Conservation (phyloP, 2,797 vertebrate species). For the Otus scops region DNA sequence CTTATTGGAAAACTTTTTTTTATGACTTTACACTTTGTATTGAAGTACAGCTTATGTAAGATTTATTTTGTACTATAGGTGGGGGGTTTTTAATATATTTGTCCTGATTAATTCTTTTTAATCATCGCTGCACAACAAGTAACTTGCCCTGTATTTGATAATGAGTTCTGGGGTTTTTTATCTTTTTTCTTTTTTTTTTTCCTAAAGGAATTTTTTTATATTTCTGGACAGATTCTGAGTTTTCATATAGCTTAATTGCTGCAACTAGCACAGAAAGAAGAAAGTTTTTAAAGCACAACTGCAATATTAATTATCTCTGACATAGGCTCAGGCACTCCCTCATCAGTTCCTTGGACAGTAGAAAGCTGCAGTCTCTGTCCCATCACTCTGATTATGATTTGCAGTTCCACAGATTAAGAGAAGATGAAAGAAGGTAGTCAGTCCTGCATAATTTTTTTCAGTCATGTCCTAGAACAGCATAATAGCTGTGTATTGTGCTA, state of each 20-base stretch:
- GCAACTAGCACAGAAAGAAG: neutral
- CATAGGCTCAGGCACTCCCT: neutral
- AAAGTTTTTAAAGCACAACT: neutral
- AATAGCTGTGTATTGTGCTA: neutral
- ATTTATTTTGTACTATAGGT: neutral
- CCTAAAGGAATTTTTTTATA: neutral
- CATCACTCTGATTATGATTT: neutral
- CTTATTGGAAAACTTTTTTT: neutral
- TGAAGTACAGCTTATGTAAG: neutral
- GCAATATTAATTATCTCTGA: neutral
- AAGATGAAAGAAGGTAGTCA: neutral
- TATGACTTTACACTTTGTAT: neutral
- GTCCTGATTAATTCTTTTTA: neutral
- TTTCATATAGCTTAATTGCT: neutral
- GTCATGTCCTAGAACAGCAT: neutral
- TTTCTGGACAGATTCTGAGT: neutral
- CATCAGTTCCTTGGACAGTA: neutral
- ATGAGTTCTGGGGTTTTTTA: rapidly evolving
- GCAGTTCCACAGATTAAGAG: neutral
- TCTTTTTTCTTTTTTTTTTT: neutral
- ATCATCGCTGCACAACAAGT: neutral
- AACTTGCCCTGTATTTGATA: neutral
- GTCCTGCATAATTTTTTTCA: neutral
- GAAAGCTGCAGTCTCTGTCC: neutral
- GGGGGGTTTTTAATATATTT: rapidly evolving